A percentile compares a stretch with the other conserved stretches of the same genome.
These are phyloP conservation scores for Gila robusta DNA, from an alignment of 2,797 vertebrate species.

Conservation along the genomic window DNA sequence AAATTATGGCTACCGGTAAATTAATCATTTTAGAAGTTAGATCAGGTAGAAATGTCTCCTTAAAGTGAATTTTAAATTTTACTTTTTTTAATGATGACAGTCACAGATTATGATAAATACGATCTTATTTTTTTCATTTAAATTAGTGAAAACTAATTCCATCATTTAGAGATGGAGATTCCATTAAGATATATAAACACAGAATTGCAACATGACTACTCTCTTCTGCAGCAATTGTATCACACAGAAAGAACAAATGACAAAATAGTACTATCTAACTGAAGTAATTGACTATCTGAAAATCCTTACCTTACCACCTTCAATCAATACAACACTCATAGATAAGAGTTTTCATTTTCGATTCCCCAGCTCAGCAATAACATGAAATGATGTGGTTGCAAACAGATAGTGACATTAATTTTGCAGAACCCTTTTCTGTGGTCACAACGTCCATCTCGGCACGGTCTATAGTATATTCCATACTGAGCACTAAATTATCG, in stretches of 20 bases:
- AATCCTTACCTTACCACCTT: conserved; percentile 56
- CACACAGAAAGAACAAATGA: conserved; percentile 41
- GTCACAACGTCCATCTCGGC: conserved; percentile 30
- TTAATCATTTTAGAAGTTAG: too few species aligned
- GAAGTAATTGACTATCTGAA: conserved; percentile 61
- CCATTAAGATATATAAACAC: conserved; percentile 10
- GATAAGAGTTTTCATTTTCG: conserved; percentile 63
- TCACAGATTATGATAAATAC: not conserved
- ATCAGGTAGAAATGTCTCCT: not conserved
- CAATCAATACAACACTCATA: conserved; percentile 56
- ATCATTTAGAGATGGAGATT: conserved; percentile 5
- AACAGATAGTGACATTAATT: conserved; percentile 63
- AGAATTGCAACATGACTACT: conserved; percentile 25
- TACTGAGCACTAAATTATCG: conserved; percentile 32
- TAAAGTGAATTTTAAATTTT: not conserved
- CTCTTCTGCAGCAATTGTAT: conserved; percentile 39
- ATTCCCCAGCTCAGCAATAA: conserved; percentile 56
- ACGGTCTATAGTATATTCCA: not conserved
- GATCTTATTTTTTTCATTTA: conserved; percentile 18
- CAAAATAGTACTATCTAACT: conserved; percentile 55
- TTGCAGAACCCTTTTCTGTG: conserved; percentile 47
- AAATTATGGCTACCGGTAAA: too few species aligned
- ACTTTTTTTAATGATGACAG: not conserved
- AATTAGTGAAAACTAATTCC: not conserved
- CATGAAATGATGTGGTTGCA: conserved; percentile 61